Base-by-base conservation (phyloP, 53 echinoderm and acorn worm species). In the Zoroaster sp. region DNA sequence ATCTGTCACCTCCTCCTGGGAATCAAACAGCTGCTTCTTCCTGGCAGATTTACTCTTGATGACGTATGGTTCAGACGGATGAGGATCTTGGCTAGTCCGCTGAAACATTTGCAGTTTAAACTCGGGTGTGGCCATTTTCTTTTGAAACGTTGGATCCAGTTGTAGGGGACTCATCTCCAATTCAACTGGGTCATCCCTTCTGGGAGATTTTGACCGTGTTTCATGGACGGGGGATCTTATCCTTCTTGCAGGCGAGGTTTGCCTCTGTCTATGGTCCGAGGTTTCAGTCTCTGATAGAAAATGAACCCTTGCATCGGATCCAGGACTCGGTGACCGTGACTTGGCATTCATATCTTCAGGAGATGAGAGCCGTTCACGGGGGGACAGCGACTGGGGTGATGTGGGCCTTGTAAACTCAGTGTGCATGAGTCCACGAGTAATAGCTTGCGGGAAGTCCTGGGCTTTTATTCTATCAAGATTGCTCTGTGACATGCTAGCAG, bases 51-150 rank as follows among this genome's bases (percentile, higher is more conserved):
- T 67, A 20, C 25, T 18, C 66, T 72, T 80, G 31, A 86, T 76
- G 35, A 92, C 72, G 38, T 71, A 45, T 14, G 82, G 89, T 40
- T 80, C 75, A 31, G 93, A 51, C 0, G 95, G 93, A 72, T 91
- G 95, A 4, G 89, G 93, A 73, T 91, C 93, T 36, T 86, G 38
- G 45, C 80, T 69, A 4, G 93, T 95, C 30, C 93, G 78, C 53
- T 95, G 93, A 68, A 94, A 94, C 90, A 93, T 92, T 68, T 83
- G 80, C 14, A 94, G 83, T 71, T 90, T 92, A 59, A 93, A 95
- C 37, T 91, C 91, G 0, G 95, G 91, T 0, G 93, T 93, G 23
- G 87, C 72, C 23, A 91, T 88, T 40, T 91, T 74, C 45, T 80
- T 86, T 20, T 92, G 54, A 59, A 76, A 87, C 7, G 80, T 80